Evolutionary conservation across 1,140 invertebrate genomes (phyloP).

Genomic region (Cherax quadricarinatus): DNA sequence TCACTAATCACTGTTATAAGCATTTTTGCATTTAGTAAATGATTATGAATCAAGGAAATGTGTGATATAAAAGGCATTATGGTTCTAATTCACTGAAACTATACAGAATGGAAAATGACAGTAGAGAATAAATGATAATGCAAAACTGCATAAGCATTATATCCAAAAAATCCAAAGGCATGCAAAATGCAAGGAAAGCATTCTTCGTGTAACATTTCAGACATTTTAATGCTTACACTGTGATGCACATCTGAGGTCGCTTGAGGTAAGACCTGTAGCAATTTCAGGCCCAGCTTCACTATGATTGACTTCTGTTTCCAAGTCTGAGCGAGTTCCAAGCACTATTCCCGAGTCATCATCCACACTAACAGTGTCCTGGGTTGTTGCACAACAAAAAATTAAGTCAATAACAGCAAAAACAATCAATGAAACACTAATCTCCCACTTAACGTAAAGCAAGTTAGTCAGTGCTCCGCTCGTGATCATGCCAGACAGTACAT

Average conservation of each 20-base stretch:
- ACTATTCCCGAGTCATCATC: constrained; percentile 63
- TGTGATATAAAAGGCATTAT: no score
- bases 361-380: constrained; percentile 48
- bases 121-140: no score
- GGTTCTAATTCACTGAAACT: no score
- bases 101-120: no score
- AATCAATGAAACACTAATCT: no score
- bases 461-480: no score
- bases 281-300: constrained; percentile 76
- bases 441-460: no score
- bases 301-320: constrained; percentile 73
- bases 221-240: constrained; percentile 63
- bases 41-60: no score
- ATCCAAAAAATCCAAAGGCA: not conserved
- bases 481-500: no score
- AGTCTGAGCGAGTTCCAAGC: constrained; percentile 37
- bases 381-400: not conserved
- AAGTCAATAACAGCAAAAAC: not conserved
- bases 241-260: constrained; percentile 68
- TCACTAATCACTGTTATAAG: no score
- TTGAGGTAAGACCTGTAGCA: constrained; percentile 73
- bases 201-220: not conserved
- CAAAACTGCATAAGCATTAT: no score
- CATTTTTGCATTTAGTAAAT: no score
- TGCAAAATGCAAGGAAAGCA: not conserved